These are phyloP conservation scores for Achroia grisella DNA, from an alignment of 1,140 invertebrate genomes.

Conservation along the genomic window DNA sequence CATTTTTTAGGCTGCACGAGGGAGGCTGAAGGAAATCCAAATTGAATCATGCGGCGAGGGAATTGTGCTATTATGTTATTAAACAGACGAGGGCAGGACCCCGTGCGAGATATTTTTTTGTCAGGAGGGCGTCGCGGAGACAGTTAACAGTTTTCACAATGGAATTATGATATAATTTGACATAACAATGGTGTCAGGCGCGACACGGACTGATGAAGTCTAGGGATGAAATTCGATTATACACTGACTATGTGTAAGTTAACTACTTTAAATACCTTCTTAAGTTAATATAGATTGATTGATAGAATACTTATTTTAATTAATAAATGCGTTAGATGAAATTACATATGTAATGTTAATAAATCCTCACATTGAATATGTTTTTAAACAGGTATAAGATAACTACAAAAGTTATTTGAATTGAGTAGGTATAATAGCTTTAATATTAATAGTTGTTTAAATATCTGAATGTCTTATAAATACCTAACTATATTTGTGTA, in stretches of 20 bases:
- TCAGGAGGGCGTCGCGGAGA: conserved; percentile 52
- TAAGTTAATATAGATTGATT: too few species aligned
- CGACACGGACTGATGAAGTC: neutral
- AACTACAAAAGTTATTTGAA: too few species aligned
- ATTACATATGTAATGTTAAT: too few species aligned
- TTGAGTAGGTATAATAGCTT: too few species aligned
- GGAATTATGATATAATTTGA: conserved; percentile 73
- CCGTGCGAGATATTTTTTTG: conserved; percentile 58
- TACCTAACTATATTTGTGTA: too few species aligned
- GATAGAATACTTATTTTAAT: too few species aligned
- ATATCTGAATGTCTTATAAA: too few species aligned
- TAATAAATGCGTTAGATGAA: too few species aligned
- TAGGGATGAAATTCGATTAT: conserved; percentile 16
- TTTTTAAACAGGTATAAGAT: too few species aligned
- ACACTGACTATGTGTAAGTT: neutral
- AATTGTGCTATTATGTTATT: conserved; percentile 77
- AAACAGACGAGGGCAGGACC: conserved; percentile 73
- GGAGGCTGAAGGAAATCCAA: conserved; percentile 74
- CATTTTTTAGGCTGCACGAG: conserved; percentile 67
- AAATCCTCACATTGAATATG: too few species aligned
- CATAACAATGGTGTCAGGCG: conserved; percentile 38
- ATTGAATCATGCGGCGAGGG: conserved; percentile 75
- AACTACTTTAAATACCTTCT: too few species aligned
- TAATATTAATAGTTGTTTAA: too few species aligned
- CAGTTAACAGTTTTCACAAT: conserved; percentile 73